A percentile compares a stretch with the other conserved stretches of the same genome.
phyloP scores from a whole-genome alignment of 2,888 invertebrate species.

The Drosophila siamana region DNA sequence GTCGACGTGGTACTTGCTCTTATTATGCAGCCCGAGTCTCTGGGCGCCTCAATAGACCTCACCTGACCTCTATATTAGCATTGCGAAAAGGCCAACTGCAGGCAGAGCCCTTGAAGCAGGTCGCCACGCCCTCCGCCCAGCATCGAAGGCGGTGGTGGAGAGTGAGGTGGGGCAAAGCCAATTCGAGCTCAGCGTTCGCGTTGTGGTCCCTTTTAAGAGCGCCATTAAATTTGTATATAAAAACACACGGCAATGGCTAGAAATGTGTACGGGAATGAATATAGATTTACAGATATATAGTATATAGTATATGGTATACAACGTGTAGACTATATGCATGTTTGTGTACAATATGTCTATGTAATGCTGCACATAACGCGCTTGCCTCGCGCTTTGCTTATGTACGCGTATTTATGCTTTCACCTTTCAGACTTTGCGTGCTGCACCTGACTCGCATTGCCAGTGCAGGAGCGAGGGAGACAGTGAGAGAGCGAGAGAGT shows the following conservation, averaged over 20 bases:
- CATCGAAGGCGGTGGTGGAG: too few relatives aligned
- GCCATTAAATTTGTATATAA: constrained; percentile 45
- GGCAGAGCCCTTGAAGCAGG: background rate
- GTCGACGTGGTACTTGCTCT: background rate
- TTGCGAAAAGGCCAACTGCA: constrained; percentile 26
- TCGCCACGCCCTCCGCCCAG: background rate
- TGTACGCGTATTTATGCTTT: constrained; percentile 15
- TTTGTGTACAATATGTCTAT: constrained; percentile 7
- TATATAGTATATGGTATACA: background rate
- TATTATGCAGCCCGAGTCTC: constrained; percentile 7
- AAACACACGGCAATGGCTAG: background rate
- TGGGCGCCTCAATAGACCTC: constrained; percentile 10
- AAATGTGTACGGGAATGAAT: background rate
- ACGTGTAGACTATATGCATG: too few relatives aligned
- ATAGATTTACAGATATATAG: background rate
- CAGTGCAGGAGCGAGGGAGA: background rate
- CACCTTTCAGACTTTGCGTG: constrained; percentile 31
- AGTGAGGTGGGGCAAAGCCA: constrained; percentile 14
- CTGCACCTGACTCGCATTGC: constrained; percentile 47
- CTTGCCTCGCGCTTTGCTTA: constrained; percentile 3
- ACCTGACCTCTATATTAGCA: constrained; percentile 20
- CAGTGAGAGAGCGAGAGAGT: background rate
- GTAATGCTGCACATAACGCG: constrained; percentile 2
- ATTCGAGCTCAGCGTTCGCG: constrained; percentile 33
- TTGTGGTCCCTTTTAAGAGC: constrained; percentile 46